Evolutionary conservation across 2,113 vertebrate genomes (phyloP).

Genomic region (Geothlypis trichas): DNA sequence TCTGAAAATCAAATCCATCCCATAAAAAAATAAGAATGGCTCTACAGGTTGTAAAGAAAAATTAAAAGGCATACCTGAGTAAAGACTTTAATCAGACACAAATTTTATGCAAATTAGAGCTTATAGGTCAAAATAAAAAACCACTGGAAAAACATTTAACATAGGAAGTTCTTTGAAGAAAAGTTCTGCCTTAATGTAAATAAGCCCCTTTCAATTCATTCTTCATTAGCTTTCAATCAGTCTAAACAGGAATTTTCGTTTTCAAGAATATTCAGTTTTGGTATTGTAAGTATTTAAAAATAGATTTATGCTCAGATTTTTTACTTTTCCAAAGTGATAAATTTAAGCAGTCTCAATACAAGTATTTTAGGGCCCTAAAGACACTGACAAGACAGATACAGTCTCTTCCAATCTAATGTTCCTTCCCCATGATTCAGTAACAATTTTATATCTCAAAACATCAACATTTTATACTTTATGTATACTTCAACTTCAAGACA

Average conservation of each 20-base stretch:
- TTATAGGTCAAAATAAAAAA: background rate
- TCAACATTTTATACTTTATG: background rate
- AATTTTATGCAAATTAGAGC: background rate
- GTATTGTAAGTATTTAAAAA: background rate
- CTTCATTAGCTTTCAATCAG: background rate
- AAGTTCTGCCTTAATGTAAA: background rate
- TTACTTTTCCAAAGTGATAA: background rate
- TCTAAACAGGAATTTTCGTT: background rate
- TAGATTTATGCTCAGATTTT: background rate
- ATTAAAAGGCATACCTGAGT: background rate
- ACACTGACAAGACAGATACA: background rate
- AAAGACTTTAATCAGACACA: background rate
- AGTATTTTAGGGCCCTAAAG: background rate
- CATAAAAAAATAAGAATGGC: background rate
- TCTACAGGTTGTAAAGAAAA: conserved; percentile 35
- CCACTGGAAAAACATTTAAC: background rate
- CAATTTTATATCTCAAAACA: background rate
- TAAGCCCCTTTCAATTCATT: background rate
- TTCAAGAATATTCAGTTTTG: background rate
- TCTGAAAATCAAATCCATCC: background rate
- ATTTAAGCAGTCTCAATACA: background rate
- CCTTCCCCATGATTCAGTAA: background rate
- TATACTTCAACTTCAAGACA: background rate
- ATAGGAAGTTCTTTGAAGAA: background rate
- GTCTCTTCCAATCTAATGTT: background rate